phyloP scores from a whole-genome alignment of 2,113 vertebrate genomes.

The Peromyscus californicus region DNA sequence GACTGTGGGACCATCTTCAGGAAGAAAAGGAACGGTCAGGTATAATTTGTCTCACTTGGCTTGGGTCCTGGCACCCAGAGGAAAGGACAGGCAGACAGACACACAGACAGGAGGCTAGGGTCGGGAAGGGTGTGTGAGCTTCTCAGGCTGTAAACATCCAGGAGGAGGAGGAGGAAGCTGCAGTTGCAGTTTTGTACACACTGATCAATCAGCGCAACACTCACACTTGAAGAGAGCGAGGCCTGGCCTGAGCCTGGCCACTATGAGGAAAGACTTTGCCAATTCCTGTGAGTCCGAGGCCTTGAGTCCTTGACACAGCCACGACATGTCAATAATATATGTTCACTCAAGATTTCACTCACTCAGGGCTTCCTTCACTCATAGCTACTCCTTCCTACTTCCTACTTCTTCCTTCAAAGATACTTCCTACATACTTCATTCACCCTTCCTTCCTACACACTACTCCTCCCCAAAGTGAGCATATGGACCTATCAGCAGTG shows the following conservation, averaged over 20 bases:
- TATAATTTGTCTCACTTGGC: background rate
- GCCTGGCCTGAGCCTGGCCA: background rate
- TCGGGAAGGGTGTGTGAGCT: too few species aligned
- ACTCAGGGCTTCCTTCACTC: background rate
- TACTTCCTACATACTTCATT: background rate
- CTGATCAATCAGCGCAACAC: background rate
- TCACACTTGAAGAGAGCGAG: background rate
- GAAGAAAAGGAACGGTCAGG: too few species aligned
- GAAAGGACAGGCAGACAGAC: background rate
- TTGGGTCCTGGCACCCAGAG: background rate
- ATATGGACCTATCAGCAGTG: background rate
- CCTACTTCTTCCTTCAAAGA: background rate
- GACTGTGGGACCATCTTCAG: background rate
- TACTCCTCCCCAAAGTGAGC: background rate
- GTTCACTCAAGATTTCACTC: background rate
- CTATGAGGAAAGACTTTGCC: background rate
- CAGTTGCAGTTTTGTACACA: background rate
- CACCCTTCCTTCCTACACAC: background rate
- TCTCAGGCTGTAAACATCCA: background rate
- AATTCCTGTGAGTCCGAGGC: background rate
- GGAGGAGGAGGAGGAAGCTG: background rate
- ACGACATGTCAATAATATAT: background rate
- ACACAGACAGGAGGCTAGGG: background rate
- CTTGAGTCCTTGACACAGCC: background rate
- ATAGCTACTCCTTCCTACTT: background rate